Percentiles rank a stretch among this genome's conserved stretches.
phyloP scores from a whole-genome alignment of 2,888 invertebrate genomes.

The Hipparchia sbordonii region DNA sequence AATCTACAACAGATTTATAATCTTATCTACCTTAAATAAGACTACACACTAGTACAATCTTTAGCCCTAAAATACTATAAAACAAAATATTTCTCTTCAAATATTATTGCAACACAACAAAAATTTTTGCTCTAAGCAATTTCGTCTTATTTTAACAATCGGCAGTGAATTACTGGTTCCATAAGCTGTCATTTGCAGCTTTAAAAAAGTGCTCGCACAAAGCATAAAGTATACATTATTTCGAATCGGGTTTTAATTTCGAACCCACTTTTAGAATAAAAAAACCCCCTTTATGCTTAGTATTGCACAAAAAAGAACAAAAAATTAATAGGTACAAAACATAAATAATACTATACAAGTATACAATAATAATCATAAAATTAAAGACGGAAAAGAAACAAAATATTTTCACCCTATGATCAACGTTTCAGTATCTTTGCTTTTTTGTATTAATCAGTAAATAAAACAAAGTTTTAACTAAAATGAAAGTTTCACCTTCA shows the following conservation, averaged over 20 bases:
- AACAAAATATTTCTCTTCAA: conserved; percentile 60
- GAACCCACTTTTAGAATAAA: neutral
- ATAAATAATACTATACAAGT: conserved; percentile 35
- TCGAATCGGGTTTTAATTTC: neutral
- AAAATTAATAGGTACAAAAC: conserved; percentile 34
- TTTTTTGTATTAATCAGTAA: conserved; percentile 27
- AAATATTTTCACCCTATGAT: conserved; percentile 12
- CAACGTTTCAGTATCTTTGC: conserved; percentile 25
- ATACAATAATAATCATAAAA: conserved; percentile 25
- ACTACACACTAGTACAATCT: conserved; percentile 26
- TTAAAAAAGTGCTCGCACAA: conserved; percentile 44
- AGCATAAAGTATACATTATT: conserved; percentile 51
- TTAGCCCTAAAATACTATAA: conserved; percentile 42
- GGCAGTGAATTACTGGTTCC: conserved; percentile 78
- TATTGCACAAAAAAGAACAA: conserved; percentile 58
- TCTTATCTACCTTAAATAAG: conserved; percentile 26
- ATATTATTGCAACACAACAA: conserved; percentile 61
- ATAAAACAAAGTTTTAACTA: conserved; percentile 12
- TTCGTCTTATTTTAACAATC: conserved; percentile 48
- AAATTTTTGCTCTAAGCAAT: conserved; percentile 65
- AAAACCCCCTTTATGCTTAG: conserved; percentile 55
- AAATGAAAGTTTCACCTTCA: conserved; percentile 61
- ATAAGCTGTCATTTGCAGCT: conserved; percentile 49
- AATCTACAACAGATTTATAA: conserved; percentile 29
- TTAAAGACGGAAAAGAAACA: conserved; percentile 34